Evolutionary conservation across 2,113 vertebrate genomes (phyloP), one percentile per base, ranked within the genome.

Genomic region (Felis chaus): DNA sequence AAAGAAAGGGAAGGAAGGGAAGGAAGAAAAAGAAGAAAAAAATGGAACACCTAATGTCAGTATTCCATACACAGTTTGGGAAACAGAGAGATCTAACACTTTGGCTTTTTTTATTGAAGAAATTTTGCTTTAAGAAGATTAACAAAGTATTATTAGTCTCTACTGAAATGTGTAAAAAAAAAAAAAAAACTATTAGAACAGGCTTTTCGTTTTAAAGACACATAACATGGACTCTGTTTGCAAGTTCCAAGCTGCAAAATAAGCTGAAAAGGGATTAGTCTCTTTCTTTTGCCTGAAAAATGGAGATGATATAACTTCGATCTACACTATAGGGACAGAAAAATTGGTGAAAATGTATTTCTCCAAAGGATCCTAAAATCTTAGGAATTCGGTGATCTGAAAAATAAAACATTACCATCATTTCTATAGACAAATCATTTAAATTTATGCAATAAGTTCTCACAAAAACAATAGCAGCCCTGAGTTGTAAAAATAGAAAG

Each of bases 91-190:
- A 79, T 33, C 82, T 65, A 95, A 90, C 57, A 39, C 29, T 55
- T 90, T 68, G 65, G 50, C 33, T 92, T 87, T 89, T 89, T 73
- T 93, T 85, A 80, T 68, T 55, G 39, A 66, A 91, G 66, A 95
- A 86, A 68, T 45, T 69, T 89, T 96, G 16, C 57, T 94, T 66
- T 94, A 93, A 87, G 53, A 18, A 91, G 95, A 96, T 82, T 82
- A 95, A 66, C 88, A 41, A 91, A 92, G 45, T 82, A 65, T 55
- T 91, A 87, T 55, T 91, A 87, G 10, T 91, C 73, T 68, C 31
- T 25, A 45, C 23, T 53, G 74, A 86, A 41, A 89, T 48, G 25
- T 91, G 15, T 55, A 79, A 73, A 31, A 61, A 61, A 61, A 50
- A 50, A 50, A 55, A 57, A 25, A 61, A 61, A 61, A 61, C 36